A percentile compares a stretch with the other conserved stretches of the same genome.
Conservation (phyloP, 2,888 invertebrate genomes). For the Rapana venosa region DNA sequence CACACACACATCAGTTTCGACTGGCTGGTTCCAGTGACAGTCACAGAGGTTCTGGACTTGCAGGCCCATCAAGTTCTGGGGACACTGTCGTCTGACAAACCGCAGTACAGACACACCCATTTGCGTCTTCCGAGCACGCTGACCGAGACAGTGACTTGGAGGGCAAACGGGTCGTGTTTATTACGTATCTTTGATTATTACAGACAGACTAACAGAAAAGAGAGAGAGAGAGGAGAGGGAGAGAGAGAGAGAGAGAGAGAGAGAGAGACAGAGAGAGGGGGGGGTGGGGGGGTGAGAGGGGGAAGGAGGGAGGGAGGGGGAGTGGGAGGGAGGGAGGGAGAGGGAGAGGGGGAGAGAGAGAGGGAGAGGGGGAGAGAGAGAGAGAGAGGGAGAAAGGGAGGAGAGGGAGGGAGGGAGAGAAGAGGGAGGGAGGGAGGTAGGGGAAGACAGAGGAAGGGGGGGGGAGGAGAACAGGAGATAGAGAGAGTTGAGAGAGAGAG, state of each 20-base stretch:
- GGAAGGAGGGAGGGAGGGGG: too few relatives aligned
- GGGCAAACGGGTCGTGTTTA: neutral
- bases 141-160: neutral
- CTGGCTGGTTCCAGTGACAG: neutral
- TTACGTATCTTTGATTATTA: neutral
- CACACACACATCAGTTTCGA: neutral
- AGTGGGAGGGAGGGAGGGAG: too few relatives aligned
- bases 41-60: too few relatives aligned
- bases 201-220: conserved; percentile 22
- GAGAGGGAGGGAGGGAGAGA: neutral
- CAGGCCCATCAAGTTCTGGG: too few relatives aligned
- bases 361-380: too few relatives aligned
- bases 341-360: too few relatives aligned
- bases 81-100: too few relatives aligned
- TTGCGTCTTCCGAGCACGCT: too few relatives aligned
- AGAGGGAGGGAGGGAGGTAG: neutral
- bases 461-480: neutral
- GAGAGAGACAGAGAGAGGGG: neutral
- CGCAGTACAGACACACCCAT: too few relatives aligned
- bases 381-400: neutral
- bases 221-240: neutral
- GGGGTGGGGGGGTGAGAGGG: too few relatives aligned
- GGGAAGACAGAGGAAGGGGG: neutral
- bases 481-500: neutral
- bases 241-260: neutral